phyloP scores from a whole-genome alignment of 2,888 invertebrate genomes.

The Silvanus unidentatus region DNA sequence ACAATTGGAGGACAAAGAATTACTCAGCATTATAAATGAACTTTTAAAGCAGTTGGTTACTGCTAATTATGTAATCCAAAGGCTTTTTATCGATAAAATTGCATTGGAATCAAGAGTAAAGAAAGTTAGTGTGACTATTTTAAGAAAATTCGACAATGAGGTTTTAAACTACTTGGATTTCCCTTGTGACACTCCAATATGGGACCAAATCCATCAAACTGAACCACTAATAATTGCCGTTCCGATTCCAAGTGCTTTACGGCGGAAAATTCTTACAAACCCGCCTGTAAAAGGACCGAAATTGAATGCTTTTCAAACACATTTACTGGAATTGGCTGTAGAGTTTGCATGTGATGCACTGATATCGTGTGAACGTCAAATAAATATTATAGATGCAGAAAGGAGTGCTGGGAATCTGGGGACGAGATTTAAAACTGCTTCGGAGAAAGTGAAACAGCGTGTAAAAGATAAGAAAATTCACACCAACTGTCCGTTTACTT shows the following conservation, averaged over 20 bases:
- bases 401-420: constrained; percentile 73
- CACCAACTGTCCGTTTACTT: constrained; percentile 32
- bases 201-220: neutral
- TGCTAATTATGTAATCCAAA: constrained; percentile 47
- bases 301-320: constrained; percentile 29
- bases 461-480: constrained; percentile 28
- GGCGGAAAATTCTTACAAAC: constrained; percentile 18
- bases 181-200: constrained; percentile 51
- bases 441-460: constrained; percentile 35
- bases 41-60: no score
- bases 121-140: constrained; percentile 55
- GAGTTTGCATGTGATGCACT: constrained; percentile 52
- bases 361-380: constrained; percentile 53
- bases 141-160: constrained; percentile 50
- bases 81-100: neutral
- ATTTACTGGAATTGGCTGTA: constrained; percentile 36
- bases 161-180: constrained; percentile 56
- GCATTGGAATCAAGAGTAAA: no score
- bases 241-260: constrained; percentile 6
- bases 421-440: constrained; percentile 33
- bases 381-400: constrained; percentile 64
- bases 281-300: constrained; percentile 37
- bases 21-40: no score
- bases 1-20: no score
- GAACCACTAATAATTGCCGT: constrained; percentile 4